Evolutionary conservation across 2,113 vertebrate species (phyloP), one percentile per base, ranked within the genome.

Genomic region (Heterochromis multidens): DNA sequence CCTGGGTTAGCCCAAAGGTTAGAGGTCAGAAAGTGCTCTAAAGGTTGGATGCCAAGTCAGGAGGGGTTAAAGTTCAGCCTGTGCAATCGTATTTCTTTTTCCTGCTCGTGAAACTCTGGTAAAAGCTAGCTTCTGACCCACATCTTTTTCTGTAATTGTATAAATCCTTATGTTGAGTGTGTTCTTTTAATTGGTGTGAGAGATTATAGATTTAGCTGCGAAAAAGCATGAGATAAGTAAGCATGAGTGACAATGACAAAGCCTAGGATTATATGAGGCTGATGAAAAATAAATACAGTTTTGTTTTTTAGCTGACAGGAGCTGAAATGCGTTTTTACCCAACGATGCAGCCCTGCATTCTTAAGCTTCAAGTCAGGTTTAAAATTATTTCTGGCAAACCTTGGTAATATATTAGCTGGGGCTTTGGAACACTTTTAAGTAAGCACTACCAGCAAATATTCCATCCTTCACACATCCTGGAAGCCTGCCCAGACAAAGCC

Each of bases 1-100:
- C 92, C 94, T 93, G 90, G 83, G 92, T 93, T 82, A 85, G 78
- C 49, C 78, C 23, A 21, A 58, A 87, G 91, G 87, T 94, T 5
- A 86, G 40, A 92, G 91, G 93, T 95, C 93, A 88, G 81, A 89
- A 85, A 80, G 92, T 19, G 23, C 82, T 86, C 72, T 14, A 63
- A 61, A 86, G 90, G 90, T 90, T 87, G 83, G 83, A 77, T 83
- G 80, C 83, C 83, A 67, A 89, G 86, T 92, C 67, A 17, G 58
- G 77, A 74, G 81, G 65, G 92, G 92, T 93, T 43, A 93, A 49
- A 92, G 92, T 80, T 93, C 88, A 92, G 72, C 25, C 54, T 10
- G 58, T 19, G 74, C 37, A 4, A 82, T 89, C 84, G 83, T 89
- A 88, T 88, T 92, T 91, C 83, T 91, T 90, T 88, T 87, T 72